These are phyloP conservation scores for Meteorus colon DNA, from an alignment of 2,888 invertebrate genomes.

Conservation along the genomic window DNA sequence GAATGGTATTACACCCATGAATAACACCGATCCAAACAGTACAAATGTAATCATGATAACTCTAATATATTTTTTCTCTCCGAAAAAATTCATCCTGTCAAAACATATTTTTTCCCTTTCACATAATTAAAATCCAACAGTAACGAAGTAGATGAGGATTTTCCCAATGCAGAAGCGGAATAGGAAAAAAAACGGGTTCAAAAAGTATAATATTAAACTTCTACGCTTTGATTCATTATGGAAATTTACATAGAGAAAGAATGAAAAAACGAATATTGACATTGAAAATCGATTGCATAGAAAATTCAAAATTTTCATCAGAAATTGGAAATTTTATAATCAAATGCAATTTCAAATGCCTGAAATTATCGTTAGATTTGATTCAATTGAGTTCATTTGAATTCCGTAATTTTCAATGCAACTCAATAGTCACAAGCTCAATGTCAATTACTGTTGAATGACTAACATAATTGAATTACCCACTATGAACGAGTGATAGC, in stretches of 20 bases:
- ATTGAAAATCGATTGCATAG: background rate
- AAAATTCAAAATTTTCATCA: background rate
- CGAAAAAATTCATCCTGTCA: no score
- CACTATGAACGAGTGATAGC: background rate
- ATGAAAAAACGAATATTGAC: background rate
- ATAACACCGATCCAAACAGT: background rate
- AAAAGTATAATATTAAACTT: no score
- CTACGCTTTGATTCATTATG: no score
- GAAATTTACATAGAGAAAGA: background rate
- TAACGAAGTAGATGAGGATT: no score
- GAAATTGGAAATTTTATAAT: background rate
- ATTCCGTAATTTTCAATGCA: background rate
- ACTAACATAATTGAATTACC: constrained; percentile 12
- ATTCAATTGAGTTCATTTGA: background rate
- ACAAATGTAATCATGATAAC: background rate
- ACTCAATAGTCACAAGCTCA: background rate
- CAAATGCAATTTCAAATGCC: background rate
- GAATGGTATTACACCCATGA: background rate
- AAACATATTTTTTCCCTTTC: no score
- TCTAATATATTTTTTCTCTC: background rate
- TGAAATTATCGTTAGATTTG: background rate
- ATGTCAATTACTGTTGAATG: constrained; percentile 12
- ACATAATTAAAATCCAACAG: no score
- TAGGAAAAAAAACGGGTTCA: no score
- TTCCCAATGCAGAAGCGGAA: no score